These are phyloP conservation scores for Octodon degus DNA, from an alignment of 2,113 vertebrate species.

Conservation along the genomic window DNA sequence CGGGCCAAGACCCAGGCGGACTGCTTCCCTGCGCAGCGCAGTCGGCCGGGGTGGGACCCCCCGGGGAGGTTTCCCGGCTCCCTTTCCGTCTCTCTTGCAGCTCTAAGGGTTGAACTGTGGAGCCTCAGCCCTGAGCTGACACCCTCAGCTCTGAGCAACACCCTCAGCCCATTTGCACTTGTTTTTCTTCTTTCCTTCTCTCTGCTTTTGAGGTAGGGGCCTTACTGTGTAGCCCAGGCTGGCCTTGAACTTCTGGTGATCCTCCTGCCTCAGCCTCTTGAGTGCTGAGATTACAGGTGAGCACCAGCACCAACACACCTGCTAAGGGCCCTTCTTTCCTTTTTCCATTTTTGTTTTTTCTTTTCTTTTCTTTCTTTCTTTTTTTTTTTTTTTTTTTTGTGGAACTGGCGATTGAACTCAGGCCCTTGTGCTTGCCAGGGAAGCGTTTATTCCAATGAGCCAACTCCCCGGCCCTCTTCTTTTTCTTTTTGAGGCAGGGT, in stretches of 20 bases:
- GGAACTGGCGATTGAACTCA: no score
- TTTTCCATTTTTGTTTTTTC: background rate
- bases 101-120: no score
- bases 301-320: no score
- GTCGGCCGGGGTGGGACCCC: background rate
- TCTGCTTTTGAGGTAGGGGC: background rate
- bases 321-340: no score
- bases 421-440: no score
- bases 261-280: background rate
- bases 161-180: background rate
- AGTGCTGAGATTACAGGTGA: background rate
- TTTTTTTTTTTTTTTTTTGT: no score
- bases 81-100: background rate
- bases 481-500: background rate
- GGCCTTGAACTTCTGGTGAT: background rate
- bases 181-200: background rate
- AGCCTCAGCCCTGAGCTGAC: background rate
- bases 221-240: background rate
- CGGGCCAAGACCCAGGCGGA: background rate
- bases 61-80: background rate
- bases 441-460: no score
- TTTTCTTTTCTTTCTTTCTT: no score
- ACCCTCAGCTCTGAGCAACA: background rate
- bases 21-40: accelerated
- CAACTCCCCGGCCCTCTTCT: background rate